Conservation (phyloP, 2,888 invertebrate genomes). For the Smittia aterrima region DNA sequence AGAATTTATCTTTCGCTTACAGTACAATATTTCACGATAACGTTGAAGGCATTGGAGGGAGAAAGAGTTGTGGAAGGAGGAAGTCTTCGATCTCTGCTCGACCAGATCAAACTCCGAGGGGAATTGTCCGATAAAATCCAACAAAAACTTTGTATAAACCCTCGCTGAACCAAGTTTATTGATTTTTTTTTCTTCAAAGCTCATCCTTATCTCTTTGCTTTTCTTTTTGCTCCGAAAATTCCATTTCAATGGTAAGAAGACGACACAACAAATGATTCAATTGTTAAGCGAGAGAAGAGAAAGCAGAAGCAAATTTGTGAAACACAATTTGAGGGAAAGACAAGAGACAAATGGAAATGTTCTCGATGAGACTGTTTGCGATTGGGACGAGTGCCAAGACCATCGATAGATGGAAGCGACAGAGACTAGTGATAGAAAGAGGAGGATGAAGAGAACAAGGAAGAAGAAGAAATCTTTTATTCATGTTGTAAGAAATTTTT, state of each 20-base stretch:
- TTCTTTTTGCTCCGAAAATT: too few relatives aligned
- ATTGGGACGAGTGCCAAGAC: too few relatives aligned
- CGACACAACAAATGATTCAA: not conserved
- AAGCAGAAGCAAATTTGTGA: too few relatives aligned
- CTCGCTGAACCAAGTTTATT: not conserved
- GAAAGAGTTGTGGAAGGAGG: not conserved
- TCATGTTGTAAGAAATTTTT: too few relatives aligned
- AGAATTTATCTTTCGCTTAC: slow-evolving; percentile 20
- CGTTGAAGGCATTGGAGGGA: not conserved
- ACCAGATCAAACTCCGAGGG: not conserved
- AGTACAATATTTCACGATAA: slow-evolving; percentile 6
- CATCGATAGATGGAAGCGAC: too few relatives aligned
- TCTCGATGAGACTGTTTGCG: too few relatives aligned
- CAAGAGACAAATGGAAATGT: too few relatives aligned
- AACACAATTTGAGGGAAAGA: too few relatives aligned
- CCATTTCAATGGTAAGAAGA: too few relatives aligned
- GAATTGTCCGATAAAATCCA: not conserved
- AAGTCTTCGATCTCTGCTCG: not conserved
- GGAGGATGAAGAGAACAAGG: too few relatives aligned
- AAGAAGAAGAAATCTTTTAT: too few relatives aligned
- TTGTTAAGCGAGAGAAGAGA: not conserved
- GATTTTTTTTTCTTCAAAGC: not conserved
- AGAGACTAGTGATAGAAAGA: too few relatives aligned
- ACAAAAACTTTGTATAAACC: not conserved
- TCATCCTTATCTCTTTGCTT: not conserved